Evolutionary conservation across 2,888 invertebrate genomes (phyloP), one percentile per base, ranked within the genome.

Genomic region (Synergus gifuensis): DNA sequence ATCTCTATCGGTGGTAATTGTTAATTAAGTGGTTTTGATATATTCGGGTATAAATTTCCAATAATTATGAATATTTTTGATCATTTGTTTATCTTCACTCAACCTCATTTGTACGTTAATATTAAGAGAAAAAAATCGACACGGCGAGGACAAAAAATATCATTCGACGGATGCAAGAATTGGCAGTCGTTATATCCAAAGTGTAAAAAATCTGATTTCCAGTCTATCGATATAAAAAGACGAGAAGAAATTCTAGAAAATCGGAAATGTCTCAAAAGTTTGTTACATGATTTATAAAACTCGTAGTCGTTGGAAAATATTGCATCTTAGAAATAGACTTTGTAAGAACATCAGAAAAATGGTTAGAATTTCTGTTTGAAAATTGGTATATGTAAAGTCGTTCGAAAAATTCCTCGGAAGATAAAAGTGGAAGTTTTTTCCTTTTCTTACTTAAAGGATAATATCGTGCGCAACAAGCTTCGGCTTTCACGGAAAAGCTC

Each of bases 261-360:
- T 73, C 11, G 60, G 22, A 60, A 60, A 60, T 11, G 12, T 60
- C 12, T 54, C 36, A 14, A 22, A 49, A 28, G 16, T 54, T 73
- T 73, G 14, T 16, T 54, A 54, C 49, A 28, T 49, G n/a, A 14
- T 73, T 54, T 73, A 73, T 8, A 73, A 73, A 73, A 36, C 18
- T 73, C n/a, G 22, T 73, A 73, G 12, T 60, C 60, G 11, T 60
- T 54, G 54, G 54, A 54, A 54, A 54, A 54, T 54, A 46, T 69
- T 46, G 22, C 66, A 66, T 42, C 11, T 22, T 69, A 49, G 46
- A 69, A 69, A 69, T 69, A 69, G 46, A 69, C 16, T 28, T 49
- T 69, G 46, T 69, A 69, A 69, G 46, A 69, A 49, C 28, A 22
- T 69, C 46, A 69, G 69, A 46, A 69, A 67, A 69, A 22, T 36